Conservation (phyloP, 2,113 vertebrate genomes). For the Notothenia coriiceps region DNA sequence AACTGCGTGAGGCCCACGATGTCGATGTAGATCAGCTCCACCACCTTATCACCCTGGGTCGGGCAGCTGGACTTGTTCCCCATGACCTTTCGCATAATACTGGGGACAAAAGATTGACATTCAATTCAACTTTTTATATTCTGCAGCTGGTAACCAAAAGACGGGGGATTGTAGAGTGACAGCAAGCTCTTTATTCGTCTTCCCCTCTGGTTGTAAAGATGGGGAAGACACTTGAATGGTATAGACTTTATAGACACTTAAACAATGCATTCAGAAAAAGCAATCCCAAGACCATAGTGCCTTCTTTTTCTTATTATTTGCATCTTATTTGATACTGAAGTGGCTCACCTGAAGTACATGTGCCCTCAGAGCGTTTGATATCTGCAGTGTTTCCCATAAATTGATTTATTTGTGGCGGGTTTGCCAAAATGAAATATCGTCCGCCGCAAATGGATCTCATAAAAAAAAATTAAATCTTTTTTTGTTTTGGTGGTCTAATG, state of each 20-base stretch:
- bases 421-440: too few relatives aligned
- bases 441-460: too few relatives aligned
- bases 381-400: neutral
- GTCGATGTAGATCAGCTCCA: constrained; percentile 99
- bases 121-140: neutral
- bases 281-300: too few relatives aligned
- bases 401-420: too few relatives aligned
- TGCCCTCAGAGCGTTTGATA: neutral
- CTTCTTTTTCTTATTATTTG: too few relatives aligned
- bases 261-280: too few relatives aligned
- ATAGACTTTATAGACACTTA: too few relatives aligned
- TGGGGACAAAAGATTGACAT: constrained; percentile 57
- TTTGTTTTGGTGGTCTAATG: too few relatives aligned
- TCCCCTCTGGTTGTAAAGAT: neutral
- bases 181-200: neutral
- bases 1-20: constrained; percentile 98
- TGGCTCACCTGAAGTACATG: too few relatives aligned
- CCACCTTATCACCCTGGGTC: constrained; percentile 95
- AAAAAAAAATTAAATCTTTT: too few relatives aligned
- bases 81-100: constrained; percentile 99
- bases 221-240: too few relatives aligned
- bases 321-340: too few relatives aligned
- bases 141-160: neutral
- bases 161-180: neutral
- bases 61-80: constrained; percentile 98